phyloP scores from a whole-genome alignment of 2,797 vertebrate species.

The Falco novaeseelandiae region DNA sequence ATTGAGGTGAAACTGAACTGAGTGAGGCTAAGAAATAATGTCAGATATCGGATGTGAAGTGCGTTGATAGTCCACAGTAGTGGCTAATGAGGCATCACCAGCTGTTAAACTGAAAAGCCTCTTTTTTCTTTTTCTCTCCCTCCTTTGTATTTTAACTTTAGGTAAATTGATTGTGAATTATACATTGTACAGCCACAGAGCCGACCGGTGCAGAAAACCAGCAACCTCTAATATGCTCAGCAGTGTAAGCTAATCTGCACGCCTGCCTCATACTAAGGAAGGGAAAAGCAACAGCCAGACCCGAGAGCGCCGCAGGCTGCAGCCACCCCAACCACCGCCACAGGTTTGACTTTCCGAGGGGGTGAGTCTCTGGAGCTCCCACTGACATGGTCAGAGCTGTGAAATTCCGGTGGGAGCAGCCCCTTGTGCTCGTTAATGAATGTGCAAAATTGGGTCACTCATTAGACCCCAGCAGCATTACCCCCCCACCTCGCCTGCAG shows the following conservation, averaged over 20 bases:
- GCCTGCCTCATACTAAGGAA: accelerated
- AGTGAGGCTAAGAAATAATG: neutral
- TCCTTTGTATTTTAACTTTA: neutral
- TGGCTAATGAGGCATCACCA: neutral
- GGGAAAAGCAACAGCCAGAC: neutral
- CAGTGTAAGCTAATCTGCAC: neutral
- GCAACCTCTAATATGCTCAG: neutral
- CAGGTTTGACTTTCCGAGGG: neutral
- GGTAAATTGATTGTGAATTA: neutral
- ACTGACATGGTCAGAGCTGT: accelerated
- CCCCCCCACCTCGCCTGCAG: neutral
- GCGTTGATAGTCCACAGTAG: neutral
- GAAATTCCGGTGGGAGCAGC: neutral
- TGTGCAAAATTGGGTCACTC: neutral
- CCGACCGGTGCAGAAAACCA: neutral
- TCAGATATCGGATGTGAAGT: neutral
- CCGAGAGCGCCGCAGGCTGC: accelerated
- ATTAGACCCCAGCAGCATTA: neutral
- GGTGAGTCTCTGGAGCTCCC: neutral
- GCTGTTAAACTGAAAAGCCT: neutral
- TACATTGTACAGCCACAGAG: neutral
- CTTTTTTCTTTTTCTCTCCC: neutral
- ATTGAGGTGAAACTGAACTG: neutral
- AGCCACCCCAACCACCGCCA: accelerated
- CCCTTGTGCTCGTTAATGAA: too few relatives aligned